Base-by-base conservation (phyloP, 2,888 invertebrate genomes). In the Ophion obscuratus region DNA sequence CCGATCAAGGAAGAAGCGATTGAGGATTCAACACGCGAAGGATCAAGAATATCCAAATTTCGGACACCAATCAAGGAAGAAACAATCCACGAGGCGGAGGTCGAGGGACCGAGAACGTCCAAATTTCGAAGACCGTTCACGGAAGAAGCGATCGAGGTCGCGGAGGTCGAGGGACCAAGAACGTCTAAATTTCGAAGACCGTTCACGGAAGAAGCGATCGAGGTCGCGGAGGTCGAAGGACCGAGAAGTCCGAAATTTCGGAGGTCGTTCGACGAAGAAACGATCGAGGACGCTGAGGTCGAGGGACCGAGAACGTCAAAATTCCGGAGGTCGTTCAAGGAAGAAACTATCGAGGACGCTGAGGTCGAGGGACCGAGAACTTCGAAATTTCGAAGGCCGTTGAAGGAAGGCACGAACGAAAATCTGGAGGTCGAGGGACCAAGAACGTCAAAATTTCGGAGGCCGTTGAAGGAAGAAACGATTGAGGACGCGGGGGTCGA, bases 1-100 rank as follows among this genome's bases (percentile, higher is more conserved):
- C 40, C 71, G 47, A 59, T 66, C 1, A 66, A 64, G 40, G 62
- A 70, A 66, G 75, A 59, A 66, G 2, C 80, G 53, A 1, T 53
- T 17, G 53, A 53, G 5, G 5, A 14, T 0, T 4, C 31, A 0
- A 4, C 31, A 4, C 31, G 2, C 31, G 31, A 31, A 4, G 11
- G 11, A 47, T 14, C 11, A 14, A 3, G 11, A 47, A 11, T 14
- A 14, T 47, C 47, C 11, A 47, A 47, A 47, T 47, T 2, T 5
- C 31, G 47, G 27, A 14, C 36, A 27, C 47, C 47, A 9, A 47
- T n/a, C 71, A 31, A 36, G 31, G 59, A 73, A 57, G 71, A 59
- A 59, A 66, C 47, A 36, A 10, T 20, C 5, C 7, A 62, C 68
- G 74, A 47, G 14, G 61, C 71, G 27, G 61, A 80, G 3, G 27